Conservation (phyloP, 2,113 vertebrate species). For the Ginglymostoma cirratum region DNA sequence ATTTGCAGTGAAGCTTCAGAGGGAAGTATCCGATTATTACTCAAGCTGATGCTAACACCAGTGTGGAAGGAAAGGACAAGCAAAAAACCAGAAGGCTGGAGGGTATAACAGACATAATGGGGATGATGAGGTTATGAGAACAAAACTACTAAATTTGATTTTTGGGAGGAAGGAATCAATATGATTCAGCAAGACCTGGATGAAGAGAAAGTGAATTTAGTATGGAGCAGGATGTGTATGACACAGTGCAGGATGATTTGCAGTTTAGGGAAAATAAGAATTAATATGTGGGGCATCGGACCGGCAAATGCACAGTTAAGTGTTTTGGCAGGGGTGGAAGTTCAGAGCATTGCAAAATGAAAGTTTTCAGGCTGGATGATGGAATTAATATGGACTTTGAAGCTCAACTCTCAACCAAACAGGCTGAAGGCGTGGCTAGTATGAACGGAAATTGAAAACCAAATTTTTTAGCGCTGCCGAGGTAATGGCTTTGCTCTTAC, state of each 20-base stretch:
- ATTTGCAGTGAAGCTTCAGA: not conserved
- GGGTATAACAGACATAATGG: not conserved
- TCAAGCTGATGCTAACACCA: not conserved
- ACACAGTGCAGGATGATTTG: not conserved
- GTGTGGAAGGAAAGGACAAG: not conserved
- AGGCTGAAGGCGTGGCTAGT: not conserved
- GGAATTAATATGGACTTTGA: not conserved
- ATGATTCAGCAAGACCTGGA: not conserved
- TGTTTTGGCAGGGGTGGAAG: not conserved
- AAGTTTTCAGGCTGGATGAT: not conserved
- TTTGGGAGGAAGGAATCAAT: not conserved
- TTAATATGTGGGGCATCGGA: not conserved
- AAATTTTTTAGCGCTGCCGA: not conserved
- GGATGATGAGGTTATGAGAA: not conserved
- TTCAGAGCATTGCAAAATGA: not conserved
- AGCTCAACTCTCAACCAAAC: not conserved
- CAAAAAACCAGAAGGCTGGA: not conserved
- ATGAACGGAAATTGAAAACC: not conserved
- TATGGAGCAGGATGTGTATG: not conserved
- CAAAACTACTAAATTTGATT: not conserved
- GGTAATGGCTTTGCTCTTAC: not conserved
- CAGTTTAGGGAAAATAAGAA: not conserved
- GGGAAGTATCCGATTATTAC: not conserved
- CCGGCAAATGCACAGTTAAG: not conserved
- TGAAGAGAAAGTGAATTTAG: not conserved